Conservation (phyloP, 2,113 vertebrate genomes). For the Hippoglossus stenolepis region DNA sequence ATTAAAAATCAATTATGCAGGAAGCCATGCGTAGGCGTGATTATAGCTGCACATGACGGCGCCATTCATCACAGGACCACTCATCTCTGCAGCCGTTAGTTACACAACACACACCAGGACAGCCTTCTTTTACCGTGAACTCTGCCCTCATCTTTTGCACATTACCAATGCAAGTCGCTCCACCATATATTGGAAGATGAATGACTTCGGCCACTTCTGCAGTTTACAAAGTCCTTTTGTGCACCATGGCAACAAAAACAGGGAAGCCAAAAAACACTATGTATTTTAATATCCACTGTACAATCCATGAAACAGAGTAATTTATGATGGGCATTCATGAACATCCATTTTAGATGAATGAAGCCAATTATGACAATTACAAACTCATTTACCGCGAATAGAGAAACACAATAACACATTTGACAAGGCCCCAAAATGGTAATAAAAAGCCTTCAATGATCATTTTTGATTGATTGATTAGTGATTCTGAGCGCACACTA, state of each 20-base stretch:
- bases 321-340: conserved; percentile 22
- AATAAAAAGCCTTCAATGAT: not conserved
- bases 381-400: conserved; percentile 35
- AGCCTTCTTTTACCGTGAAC: conserved; percentile 70
- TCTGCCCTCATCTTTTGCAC: conserved; percentile 70
- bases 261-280: conserved; percentile 13
- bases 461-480: not conserved
- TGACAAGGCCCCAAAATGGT: conserved; percentile 3
- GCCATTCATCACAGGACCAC: conserved; percentile 83
- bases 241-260: not conserved
- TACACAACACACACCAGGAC: conserved; percentile 72
- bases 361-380: conserved; percentile 51
- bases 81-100: conserved; percentile 78
- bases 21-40: conserved; percentile 84
- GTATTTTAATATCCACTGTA: not conserved
- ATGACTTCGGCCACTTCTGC: conserved; percentile 28
- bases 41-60: conserved; percentile 81
- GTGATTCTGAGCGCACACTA: not conserved
- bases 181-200: conserved; percentile 44
- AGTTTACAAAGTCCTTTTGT: not conserved
- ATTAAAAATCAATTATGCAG: conserved; percentile 89
- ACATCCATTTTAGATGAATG: conserved; percentile 41
- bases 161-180: conserved; percentile 38
- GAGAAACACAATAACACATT: conserved; percentile 25
- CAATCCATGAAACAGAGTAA: conserved; percentile 23